A percentile compares a stretch with the other conserved stretches of the same genome.
Conservation (phyloP, 1,140 invertebrate species). For the Cydia splendana region DNA sequence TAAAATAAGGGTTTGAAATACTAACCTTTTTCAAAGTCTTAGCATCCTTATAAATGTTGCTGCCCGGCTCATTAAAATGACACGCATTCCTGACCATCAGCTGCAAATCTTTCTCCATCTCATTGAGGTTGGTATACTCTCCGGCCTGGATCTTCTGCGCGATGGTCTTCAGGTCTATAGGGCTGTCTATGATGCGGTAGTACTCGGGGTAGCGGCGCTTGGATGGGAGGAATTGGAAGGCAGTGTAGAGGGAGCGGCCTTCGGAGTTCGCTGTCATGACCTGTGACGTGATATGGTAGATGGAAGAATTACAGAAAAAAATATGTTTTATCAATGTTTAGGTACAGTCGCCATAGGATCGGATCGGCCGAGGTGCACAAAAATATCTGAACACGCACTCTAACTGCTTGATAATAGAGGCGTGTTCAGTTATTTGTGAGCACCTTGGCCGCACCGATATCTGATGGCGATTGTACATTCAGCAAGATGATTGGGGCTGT, state of each 20-base stretch:
- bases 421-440: too few relatives aligned
- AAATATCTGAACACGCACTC: too few relatives aligned
- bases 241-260: conserved; percentile 88
- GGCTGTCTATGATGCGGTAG: conserved; percentile 96
- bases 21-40: conserved; percentile 90
- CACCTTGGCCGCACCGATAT: too few relatives aligned
- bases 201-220: conserved; percentile 97
- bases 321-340: too few relatives aligned
- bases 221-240: conserved; percentile 95
- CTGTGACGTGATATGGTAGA: conserved; percentile 48
- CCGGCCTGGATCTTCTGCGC: conserved; percentile 94
- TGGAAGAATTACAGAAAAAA: too few relatives aligned
- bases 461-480: too few relatives aligned
- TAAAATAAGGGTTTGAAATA: background rate
- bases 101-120: conserved; percentile 94
- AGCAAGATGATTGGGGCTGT: too few relatives aligned
- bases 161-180: conserved; percentile 97
- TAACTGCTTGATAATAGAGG: too few relatives aligned
- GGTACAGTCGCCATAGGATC: too few relatives aligned
- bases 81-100: conserved; percentile 98
- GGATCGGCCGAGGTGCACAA: too few relatives aligned
- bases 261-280: conserved; percentile 91
- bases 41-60: conserved; percentile 97
- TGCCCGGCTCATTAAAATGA: conserved; percentile 97
- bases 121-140: conserved; percentile 87